Conservation (phyloP, 1,140 invertebrate species). For the Cataglyphis hispanica region DNA sequence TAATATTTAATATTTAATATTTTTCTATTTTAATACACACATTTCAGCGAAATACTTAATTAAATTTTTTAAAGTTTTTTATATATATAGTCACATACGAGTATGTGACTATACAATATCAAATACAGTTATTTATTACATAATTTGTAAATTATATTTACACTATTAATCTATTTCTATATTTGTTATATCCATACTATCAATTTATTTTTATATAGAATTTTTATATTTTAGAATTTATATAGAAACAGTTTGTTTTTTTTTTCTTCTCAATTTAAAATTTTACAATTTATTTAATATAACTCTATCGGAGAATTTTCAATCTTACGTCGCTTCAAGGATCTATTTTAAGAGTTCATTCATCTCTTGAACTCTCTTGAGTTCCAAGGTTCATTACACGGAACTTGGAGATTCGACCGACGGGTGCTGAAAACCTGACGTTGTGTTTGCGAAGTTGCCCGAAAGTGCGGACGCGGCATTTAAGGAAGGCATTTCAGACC, state of each 20-base stretch:
- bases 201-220: no score
- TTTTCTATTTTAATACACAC: background rate
- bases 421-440: slow-evolving; percentile 57
- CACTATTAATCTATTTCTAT: no score
- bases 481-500: slow-evolving; percentile 40
- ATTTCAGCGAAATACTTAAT: background rate
- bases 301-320: background rate
- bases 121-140: no score
- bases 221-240: no score
- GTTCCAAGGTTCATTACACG: slow-evolving; percentile 42
- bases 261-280: background rate
- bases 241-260: background rate
- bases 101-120: no score
- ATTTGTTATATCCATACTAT: no score
- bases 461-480: slow-evolving; percentile 57
- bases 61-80: background rate
- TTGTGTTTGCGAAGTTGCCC: slow-evolving; percentile 52
- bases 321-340: background rate
- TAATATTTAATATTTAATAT: background rate
- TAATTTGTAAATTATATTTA: no score
- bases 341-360: slow-evolving; percentile 28
- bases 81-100: no score
- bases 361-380: slow-evolving; percentile 36
- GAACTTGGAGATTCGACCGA: background rate
- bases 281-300: background rate